A percentile compares a stretch with the other conserved stretches of the same genome.
Conservation (phyloP, 2,113 vertebrate species). For the Amphiprion percula region DNA sequence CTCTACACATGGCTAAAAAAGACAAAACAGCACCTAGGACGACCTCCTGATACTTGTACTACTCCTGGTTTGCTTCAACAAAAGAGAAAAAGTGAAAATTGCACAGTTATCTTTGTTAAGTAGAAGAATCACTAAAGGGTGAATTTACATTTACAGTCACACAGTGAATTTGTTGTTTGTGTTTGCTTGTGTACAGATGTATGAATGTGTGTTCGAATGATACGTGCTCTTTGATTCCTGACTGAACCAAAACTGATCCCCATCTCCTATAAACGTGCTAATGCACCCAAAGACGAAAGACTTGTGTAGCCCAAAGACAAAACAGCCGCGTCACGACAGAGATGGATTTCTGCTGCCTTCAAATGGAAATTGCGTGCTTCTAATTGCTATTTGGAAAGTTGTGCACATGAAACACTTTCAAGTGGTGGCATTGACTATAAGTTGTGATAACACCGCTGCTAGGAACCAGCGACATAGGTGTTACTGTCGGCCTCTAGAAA, state of each 20-base stretch:
- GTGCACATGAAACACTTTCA: too few relatives aligned
- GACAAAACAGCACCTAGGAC: constrained; percentile 31
- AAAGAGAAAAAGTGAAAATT: constrained; percentile 56
- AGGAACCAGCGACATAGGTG: too few relatives aligned
- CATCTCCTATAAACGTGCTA: constrained; percentile 51
- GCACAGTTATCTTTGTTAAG: constrained; percentile 75
- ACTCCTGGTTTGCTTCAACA: constrained; percentile 67
- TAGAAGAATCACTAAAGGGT: constrained; percentile 72
- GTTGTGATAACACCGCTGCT: too few relatives aligned
- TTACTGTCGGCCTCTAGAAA: too few relatives aligned
- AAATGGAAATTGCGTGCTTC: too few relatives aligned
- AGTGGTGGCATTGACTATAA: too few relatives aligned
- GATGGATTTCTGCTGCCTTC: background rate
- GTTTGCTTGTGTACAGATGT: constrained; percentile 39
- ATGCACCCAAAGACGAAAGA: constrained; percentile 57
- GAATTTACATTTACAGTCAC: constrained; percentile 68
- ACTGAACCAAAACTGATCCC: constrained; percentile 75
- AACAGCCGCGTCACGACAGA: background rate
- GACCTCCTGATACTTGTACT: constrained; percentile 57
- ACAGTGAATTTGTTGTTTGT: constrained; percentile 44
- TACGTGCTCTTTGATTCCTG: constrained; percentile 49
- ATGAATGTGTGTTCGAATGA: constrained; percentile 26
- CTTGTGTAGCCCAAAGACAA: constrained; percentile 18
- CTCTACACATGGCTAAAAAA: background rate
- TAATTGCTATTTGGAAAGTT: too few relatives aligned